phyloP scores from a whole-genome alignment of 2,113 vertebrate species.

The Chamaetylas fuelleborni region DNA sequence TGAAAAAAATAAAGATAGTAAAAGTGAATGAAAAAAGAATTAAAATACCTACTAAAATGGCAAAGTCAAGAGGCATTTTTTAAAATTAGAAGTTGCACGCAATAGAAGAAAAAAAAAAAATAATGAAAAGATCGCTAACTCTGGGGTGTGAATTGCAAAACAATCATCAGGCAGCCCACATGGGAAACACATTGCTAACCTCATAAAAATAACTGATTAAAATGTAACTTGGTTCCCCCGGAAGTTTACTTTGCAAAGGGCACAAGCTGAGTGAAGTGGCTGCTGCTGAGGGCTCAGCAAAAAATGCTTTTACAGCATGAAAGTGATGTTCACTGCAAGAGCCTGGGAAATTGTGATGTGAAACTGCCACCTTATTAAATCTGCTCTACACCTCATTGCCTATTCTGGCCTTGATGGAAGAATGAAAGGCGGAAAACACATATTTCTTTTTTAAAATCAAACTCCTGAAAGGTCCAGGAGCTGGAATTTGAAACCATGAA shows the following conservation, averaged over 20 bases:
- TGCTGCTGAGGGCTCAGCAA: neutral
- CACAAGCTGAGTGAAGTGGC: neutral
- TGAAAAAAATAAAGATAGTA: neutral
- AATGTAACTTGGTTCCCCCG: neutral
- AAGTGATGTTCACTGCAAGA: neutral
- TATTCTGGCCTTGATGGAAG: neutral
- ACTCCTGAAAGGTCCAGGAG: neutral
- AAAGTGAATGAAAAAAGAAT: neutral
- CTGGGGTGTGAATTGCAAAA: neutral
- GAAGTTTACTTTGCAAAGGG: conserved; percentile 3
- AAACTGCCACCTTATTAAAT: neutral
- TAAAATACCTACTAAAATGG: neutral
- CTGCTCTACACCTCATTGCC: neutral
- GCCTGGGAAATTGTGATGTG: neutral
- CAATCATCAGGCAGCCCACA: neutral
- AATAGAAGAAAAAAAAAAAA: neutral
- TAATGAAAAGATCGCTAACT: neutral
- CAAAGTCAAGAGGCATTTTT: neutral
- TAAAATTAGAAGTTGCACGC: neutral
- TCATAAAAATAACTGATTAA: neutral
- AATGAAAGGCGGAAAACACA: neutral
- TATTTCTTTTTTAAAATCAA: neutral
- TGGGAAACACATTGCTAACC: neutral
- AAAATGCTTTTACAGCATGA: neutral
- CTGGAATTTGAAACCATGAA: neutral